Evolutionary conservation across 2,113 vertebrate species (phyloP).

Genomic region (Dinomys branickii): DNA sequence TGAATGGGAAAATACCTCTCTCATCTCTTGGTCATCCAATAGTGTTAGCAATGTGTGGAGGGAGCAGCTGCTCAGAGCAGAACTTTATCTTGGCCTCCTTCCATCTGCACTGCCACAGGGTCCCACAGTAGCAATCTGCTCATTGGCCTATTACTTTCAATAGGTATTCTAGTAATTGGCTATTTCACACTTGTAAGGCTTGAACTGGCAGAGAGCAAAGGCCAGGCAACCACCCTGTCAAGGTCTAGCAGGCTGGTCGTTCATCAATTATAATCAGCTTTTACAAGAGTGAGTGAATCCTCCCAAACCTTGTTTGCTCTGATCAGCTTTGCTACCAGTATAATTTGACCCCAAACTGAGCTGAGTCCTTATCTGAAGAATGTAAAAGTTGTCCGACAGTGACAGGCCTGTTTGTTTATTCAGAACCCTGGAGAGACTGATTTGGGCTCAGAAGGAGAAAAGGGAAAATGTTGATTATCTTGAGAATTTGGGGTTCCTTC

Average conservation of each 20-base stretch:
- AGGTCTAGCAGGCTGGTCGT: slow-evolving; percentile 89
- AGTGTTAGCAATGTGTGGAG: slow-evolving; percentile 75
- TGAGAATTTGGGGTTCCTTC: slow-evolving; percentile 68
- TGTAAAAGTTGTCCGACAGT: slow-evolving; percentile 67
- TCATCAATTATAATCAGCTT: slow-evolving; percentile 98
- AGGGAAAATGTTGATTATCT: slow-evolving; percentile 49
- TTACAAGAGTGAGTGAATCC: slow-evolving; percentile 88
- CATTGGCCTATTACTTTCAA: slow-evolving; percentile 96
- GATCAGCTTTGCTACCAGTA: slow-evolving; percentile 78
- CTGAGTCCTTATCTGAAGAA: slow-evolving; percentile 79
- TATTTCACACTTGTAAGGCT: slow-evolving; percentile 99
- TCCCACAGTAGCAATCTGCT: slow-evolving; percentile 96
- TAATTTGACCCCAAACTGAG: slow-evolving; percentile 81
- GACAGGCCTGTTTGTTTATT: slow-evolving; percentile 76
- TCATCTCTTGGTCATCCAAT: slow-evolving; percentile 84
- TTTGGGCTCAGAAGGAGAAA: background rate
- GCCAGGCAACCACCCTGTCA: slow-evolving; percentile 95
- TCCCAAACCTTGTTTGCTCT: slow-evolving; percentile 89
- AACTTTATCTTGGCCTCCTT: slow-evolving; percentile 93
- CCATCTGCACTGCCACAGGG: slow-evolving; percentile 83
- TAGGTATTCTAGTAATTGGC: slow-evolving; percentile 96
- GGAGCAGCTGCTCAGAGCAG: slow-evolving; percentile 91
- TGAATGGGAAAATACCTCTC: slow-evolving; percentile 87
- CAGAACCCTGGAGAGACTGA: slow-evolving; percentile 26
- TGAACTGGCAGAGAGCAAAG: slow-evolving; percentile 97